phyloP scores from a whole-genome alignment of 1,140 invertebrate species.

The Heliconius eleuchia region DNA sequence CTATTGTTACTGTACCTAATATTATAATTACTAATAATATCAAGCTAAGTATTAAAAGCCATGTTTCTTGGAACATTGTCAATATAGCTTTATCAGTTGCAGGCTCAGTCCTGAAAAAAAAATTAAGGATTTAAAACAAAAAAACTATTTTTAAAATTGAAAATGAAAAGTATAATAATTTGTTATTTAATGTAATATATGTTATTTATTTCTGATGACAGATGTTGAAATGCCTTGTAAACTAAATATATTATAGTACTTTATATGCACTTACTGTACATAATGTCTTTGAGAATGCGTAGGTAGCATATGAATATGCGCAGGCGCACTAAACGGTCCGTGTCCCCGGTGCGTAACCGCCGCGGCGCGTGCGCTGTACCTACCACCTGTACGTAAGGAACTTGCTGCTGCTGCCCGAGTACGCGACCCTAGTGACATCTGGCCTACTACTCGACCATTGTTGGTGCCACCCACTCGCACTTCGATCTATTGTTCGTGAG shows the following conservation, averaged over 20 bases:
- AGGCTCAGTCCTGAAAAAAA: constrained; percentile 71
- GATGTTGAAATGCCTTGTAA: too few relatives aligned
- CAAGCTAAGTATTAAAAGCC: constrained; percentile 69
- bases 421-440: constrained; percentile 69
- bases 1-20: constrained; percentile 59
- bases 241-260: too few relatives aligned
- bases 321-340: constrained; percentile 70
- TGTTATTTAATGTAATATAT: too few relatives aligned
- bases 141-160: not conserved
- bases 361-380: constrained; percentile 70
- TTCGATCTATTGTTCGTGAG: constrained; percentile 28
- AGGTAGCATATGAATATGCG: constrained; percentile 72
- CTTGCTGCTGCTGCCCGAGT: constrained; percentile 70
- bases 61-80: constrained; percentile 78
- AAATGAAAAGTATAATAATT: not conserved
- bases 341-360: constrained; percentile 68
- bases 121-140: not conserved
- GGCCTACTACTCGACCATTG: constrained; percentile 80
- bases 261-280: constrained; percentile 62
- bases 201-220: too few relatives aligned
- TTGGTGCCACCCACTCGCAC: constrained; percentile 63
- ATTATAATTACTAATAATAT: constrained; percentile 68
- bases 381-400: constrained; percentile 64
- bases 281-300: constrained; percentile 73
- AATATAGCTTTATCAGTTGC: constrained; percentile 74